Conservation (phyloP, 2,888 invertebrate genomes). For the Xylota sylvarum region DNA sequence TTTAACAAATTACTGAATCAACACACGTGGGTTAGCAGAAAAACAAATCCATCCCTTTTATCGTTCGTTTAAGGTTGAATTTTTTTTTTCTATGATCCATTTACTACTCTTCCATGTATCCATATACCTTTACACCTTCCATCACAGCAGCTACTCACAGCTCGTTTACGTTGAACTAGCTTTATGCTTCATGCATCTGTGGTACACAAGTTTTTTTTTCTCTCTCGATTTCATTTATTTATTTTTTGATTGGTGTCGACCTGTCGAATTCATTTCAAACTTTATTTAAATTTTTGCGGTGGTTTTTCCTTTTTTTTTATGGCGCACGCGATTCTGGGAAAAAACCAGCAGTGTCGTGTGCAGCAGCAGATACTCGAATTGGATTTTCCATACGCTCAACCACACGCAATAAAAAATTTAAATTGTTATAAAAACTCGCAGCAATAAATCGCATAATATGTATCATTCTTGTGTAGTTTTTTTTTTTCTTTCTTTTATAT, state of each 20-base stretch:
- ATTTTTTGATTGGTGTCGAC: constrained; percentile 1
- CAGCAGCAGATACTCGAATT: neutral
- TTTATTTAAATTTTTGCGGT: constrained; percentile 4
- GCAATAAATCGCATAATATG: neutral
- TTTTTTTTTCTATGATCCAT: constrained; percentile 39
- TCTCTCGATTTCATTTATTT: constrained; percentile 23
- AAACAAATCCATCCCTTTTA: constrained; percentile 14
- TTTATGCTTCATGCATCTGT: constrained; percentile 3
- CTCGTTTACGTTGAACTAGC: constrained; percentile 19
- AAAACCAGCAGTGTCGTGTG: neutral
- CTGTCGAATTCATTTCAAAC: constrained; percentile 14
- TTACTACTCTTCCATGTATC: neutral
- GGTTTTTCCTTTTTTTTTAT: neutral
- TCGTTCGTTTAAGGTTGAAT: constrained; percentile 18
- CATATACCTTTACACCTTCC: constrained; percentile 2
- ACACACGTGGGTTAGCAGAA: neutral
- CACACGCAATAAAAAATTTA: neutral
- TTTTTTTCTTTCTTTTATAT: neutral
- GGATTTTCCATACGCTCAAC: neutral
- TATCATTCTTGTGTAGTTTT: neutral
- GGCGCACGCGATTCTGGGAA: neutral
- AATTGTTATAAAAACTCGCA: neutral
- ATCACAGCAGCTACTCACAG: neutral
- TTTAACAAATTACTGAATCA: constrained; percentile 4
- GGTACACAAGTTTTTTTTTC: constrained; percentile 13